phyloP scores from a whole-genome alignment of 2,888 invertebrate species.

The Hypsopygia costalis region DNA sequence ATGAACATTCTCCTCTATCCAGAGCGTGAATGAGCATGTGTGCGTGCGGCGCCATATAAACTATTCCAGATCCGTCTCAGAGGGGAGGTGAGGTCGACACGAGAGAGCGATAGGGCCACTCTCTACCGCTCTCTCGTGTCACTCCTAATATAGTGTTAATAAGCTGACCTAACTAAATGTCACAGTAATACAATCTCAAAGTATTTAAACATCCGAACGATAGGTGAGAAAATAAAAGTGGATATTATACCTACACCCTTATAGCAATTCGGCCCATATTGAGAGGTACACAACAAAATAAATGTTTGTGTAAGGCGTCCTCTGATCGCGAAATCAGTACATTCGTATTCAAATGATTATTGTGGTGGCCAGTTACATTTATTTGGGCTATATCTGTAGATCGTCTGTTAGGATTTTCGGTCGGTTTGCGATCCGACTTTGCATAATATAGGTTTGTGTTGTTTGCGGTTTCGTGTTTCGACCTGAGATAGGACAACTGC shows the following conservation, averaged over 20 bases:
- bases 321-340: conserved; percentile 55
- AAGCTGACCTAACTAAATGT: no score
- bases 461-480: conserved; percentile 1
- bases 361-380: conserved; percentile 69
- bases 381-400: conserved; percentile 50
- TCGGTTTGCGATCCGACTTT: conserved; percentile 13
- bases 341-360: conserved; percentile 78
- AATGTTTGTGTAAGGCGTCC: conserved; percentile 33
- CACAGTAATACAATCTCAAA: no score
- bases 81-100: no score
- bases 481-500: no score
- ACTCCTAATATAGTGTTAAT: no score
- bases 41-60: no score
- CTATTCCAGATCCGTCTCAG: no score
- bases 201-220: background rate
- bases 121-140: no score
- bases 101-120: no score
- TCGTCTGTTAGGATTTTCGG: background rate
- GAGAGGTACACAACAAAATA: conserved; percentile 30
- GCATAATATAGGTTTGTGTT: conserved; percentile 26
- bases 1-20: no score
- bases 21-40: no score
- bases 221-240: background rate
- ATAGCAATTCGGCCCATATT: conserved; percentile 17
- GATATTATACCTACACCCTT: background rate